Evolutionary conservation across 2,888 invertebrate species (phyloP), one percentile per base, ranked within the genome.

Genomic region (Nomada ferruginata): DNA sequence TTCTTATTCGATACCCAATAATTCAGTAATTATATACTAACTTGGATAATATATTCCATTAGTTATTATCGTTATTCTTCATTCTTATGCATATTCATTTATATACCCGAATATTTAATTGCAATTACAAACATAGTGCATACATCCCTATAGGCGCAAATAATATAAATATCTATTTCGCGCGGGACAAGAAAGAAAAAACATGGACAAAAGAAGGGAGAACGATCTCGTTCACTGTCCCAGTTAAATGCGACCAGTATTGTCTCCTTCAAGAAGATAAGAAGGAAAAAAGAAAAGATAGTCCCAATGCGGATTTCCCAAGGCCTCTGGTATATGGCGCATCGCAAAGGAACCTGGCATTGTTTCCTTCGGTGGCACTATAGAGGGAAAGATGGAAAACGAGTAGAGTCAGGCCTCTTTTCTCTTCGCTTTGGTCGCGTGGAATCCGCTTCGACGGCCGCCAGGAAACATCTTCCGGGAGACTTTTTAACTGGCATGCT

Each of bases 361-460:
- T 70, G 73, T 73, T 66, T 77, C 70, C 50, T 47, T 29, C 68
- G 52, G 7, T n/a, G 29, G 65, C 65, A 70, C 77, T 71, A 57
- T 71, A 65, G 61, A 42, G 70, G 61, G 55, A 77, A 79, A 78
- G 26, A 65, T 50, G 55, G 42, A 61, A 79, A 79, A 79, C 60
- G 71, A 79, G 23, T 61, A 7, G 36, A 26, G 9, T 36, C 36
- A 20, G n/a, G 36, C 36, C 13, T 61, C 65, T 36, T 29, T 77
- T 55, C 29, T 59, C 53, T 15, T 59, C 44, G 11, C 55, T 29
- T 9, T 15, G 4, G 1, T 10, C 0, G 44, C 23, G 59, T n/a
- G 53, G 36, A 64, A 70, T 70, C 50, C 59, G 20, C 69, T 50
- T 60, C 52, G 55, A 55, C 44, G 5, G 18, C 50, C 29, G 47